Evolutionary conservation across 1,140 invertebrate genomes (phyloP).

Genomic region (Atta texana): DNA sequence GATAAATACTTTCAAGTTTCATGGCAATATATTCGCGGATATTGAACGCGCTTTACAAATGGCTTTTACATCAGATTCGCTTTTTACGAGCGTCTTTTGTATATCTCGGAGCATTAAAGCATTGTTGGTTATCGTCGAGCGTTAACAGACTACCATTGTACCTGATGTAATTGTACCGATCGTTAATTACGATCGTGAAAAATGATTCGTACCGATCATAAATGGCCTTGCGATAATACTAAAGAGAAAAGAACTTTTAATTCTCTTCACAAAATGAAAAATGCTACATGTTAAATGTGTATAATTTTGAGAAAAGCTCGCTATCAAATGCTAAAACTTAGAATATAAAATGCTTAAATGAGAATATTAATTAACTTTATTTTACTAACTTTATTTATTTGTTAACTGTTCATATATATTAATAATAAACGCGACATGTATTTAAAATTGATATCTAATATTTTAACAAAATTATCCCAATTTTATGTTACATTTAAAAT

Average conservation of each 20-base stretch:
- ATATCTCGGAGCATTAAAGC: constrained; percentile 15
- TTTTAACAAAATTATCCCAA: not conserved
- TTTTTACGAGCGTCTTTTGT: constrained; percentile 36
- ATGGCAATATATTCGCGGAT: not conserved
- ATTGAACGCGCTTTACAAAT: constrained; percentile 25
- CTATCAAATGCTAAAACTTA: not conserved
- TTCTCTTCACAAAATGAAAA: not conserved
- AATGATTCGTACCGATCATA: constrained; percentile 38
- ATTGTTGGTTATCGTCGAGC: constrained; percentile 40
- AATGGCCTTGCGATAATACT: constrained; percentile 18
- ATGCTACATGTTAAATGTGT: not conserved
- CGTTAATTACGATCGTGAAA: constrained; percentile 36
- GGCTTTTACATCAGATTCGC: constrained; percentile 34
- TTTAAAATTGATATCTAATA: not conserved
- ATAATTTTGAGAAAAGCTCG: not conserved
- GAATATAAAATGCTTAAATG: not conserved
- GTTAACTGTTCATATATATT: not conserved
- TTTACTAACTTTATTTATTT: too few relatives aligned
- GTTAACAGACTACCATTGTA: constrained; percentile 48
- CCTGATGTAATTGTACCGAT: constrained; percentile 15
- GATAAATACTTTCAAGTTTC: not conserved
- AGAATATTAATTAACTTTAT: not conserved
- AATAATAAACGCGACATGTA: not conserved
- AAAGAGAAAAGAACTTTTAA: not conserved
- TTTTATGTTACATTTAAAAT: not conserved